Evolutionary conservation across 37 sponge, comb jelly and placozoan species (phyloP).

Genomic region (Tethya wilhelma): DNA sequence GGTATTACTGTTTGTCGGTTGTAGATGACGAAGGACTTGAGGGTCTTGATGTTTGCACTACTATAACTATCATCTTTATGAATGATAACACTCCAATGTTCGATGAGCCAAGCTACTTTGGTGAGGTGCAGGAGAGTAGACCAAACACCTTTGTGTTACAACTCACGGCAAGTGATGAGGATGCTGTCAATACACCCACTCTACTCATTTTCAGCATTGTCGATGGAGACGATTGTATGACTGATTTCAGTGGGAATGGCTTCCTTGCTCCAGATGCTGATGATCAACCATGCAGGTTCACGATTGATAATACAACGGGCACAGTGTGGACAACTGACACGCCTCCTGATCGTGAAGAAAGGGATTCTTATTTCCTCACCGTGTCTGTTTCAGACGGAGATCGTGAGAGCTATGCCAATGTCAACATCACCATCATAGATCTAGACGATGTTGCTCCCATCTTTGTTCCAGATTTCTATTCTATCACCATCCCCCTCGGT

Average conservation of each 20-base stretch:
- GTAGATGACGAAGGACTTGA: slow-evolving; percentile 5
- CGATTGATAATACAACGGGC: slow-evolving; percentile 34
- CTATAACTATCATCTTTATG: slow-evolving; percentile 8
- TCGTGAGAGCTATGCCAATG: neutral
- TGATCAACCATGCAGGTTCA: slow-evolving; percentile 31
- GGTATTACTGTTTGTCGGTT: slow-evolving; percentile 50
- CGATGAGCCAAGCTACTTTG: neutral
- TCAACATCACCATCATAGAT: slow-evolving; percentile 37
- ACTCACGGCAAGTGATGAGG: slow-evolving; percentile 51
- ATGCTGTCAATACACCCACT: slow-evolving; percentile 19
- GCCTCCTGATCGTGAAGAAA: slow-evolving; percentile 55
- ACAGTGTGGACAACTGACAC: slow-evolving; percentile 22
- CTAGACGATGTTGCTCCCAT: slow-evolving; percentile 60
- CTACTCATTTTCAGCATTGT: slow-evolving; percentile 17
- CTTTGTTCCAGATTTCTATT: slow-evolving; percentile 43
- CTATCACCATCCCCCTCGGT: slow-evolving; percentile 39
- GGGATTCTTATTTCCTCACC: slow-evolving; percentile 36
- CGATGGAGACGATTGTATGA: slow-evolving; percentile 40
- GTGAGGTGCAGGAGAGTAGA: slow-evolving; percentile 31
- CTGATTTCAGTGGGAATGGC: neutral
- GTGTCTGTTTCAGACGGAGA: slow-evolving; percentile 59
- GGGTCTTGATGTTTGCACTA: slow-evolving; percentile 40
- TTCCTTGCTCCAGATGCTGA: neutral
- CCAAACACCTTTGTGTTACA: neutral
- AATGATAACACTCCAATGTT: slow-evolving; percentile 65